phyloP scores from a whole-genome alignment of 2,113 vertebrate species.

The Tachuris rubrigastra region DNA sequence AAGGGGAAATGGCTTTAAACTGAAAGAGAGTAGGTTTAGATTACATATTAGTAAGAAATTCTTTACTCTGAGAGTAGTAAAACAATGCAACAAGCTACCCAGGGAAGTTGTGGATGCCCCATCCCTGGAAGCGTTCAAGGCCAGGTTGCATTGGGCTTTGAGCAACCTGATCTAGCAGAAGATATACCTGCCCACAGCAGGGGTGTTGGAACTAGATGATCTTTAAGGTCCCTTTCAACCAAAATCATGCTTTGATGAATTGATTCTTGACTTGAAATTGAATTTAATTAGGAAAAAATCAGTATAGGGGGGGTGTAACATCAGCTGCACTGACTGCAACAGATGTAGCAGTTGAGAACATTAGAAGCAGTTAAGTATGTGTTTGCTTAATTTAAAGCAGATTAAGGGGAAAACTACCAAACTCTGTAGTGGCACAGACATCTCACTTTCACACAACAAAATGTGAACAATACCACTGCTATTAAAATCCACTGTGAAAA shows the following conservation, averaged over 20 bases:
- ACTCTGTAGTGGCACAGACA: background rate
- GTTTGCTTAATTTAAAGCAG: background rate
- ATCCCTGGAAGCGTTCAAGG: background rate
- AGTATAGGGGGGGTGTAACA: background rate
- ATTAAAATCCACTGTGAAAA: background rate
- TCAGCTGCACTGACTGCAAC: background rate
- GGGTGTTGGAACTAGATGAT: background rate
- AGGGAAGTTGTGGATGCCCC: background rate
- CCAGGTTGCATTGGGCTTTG: background rate
- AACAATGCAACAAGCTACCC: background rate
- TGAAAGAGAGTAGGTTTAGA: background rate
- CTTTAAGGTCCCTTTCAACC: background rate
- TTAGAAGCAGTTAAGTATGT: background rate
- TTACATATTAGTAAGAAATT: background rate
- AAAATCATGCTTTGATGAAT: background rate
- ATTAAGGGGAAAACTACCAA: background rate
- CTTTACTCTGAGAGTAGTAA: background rate
- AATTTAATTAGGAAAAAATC: background rate
- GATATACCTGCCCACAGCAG: background rate
- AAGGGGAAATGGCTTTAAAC: background rate
- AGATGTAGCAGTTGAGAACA: background rate
- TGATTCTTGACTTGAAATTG: background rate
- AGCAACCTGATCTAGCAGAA: background rate
- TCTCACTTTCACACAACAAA: background rate
- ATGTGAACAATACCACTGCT: background rate